Evolutionary conservation across 2,113 vertebrate genomes (phyloP).

Genomic region (Notarius lentiginosus): DNA sequence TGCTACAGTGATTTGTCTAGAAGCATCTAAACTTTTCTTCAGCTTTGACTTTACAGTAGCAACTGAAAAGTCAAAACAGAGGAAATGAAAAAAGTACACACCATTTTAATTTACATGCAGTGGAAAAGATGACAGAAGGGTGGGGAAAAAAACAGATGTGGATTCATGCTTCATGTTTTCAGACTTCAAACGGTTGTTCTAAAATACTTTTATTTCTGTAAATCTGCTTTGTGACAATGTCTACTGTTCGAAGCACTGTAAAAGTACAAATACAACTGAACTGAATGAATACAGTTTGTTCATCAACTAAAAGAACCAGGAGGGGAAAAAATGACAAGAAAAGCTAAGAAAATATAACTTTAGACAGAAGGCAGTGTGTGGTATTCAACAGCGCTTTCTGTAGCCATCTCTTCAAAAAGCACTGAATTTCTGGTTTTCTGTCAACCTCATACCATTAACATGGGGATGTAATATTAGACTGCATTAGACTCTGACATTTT

Average conservation of each 20-base stretch:
- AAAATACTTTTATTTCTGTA: neutral
- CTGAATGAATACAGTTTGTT: neutral
- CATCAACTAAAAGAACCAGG: neutral
- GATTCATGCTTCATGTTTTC: neutral
- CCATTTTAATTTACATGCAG: neutral
- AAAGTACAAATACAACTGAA: neutral
- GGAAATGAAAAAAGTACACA: neutral
- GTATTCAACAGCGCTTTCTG: neutral
- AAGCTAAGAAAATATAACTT: neutral
- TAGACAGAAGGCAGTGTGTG: neutral
- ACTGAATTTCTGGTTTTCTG: neutral
- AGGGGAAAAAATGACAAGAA: neutral
- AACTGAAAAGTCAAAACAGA: neutral
- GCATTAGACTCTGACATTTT: constrained; percentile 16
- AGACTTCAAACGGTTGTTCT: neutral
- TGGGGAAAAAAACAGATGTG: neutral
- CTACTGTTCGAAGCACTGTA: neutral
- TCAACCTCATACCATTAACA: neutral
- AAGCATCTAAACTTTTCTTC: too few relatives aligned
- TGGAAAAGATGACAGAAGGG: neutral
- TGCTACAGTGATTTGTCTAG: constrained; percentile 6
- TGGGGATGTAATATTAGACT: neutral
- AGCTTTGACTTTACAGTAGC: too few relatives aligned
- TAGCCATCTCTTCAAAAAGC: neutral
- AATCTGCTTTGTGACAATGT: neutral